Percentiles rank a stretch among this genome's conserved stretches.
These are phyloP conservation scores for Labeo calbasu DNA, from an alignment of 2,797 vertebrate species.

Conservation along the genomic window DNA sequence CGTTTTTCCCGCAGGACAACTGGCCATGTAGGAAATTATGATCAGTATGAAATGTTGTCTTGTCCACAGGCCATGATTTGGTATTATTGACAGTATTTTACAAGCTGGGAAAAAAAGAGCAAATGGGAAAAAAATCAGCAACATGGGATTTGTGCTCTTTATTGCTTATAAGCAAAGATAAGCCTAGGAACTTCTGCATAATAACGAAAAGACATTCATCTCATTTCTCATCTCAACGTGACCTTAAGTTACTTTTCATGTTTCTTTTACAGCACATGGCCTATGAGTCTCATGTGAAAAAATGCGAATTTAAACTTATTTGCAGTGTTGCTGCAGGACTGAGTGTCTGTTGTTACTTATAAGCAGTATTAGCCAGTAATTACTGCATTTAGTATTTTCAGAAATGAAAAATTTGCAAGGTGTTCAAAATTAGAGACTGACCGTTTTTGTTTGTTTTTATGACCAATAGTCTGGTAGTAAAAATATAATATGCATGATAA, in stretches of 20 bases:
- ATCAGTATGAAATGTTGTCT: slow-evolving; percentile 65
- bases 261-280: slow-evolving; percentile 3
- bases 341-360: neutral
- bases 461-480: neutral
- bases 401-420: neutral
- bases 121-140: slow-evolving; percentile 7
- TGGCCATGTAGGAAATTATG: slow-evolving; percentile 66
- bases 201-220: slow-evolving; percentile 31
- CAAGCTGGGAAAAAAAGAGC: slow-evolving; percentile 12
- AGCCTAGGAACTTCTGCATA: slow-evolving; percentile 38
- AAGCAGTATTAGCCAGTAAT: neutral
- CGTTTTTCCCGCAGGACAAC: slow-evolving; percentile 58
- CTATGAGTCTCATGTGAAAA: neutral
- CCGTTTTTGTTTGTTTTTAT: neutral
- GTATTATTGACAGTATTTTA: slow-evolving; percentile 56
- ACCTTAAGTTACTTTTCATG: slow-evolving; percentile 28
- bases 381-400: neutral
- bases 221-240: slow-evolving; percentile 22
- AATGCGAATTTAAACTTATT: neutral
- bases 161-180: slow-evolving; percentile 46
- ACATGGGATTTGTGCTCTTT: slow-evolving; percentile 49
- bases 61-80: slow-evolving; percentile 61
- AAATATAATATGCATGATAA: neutral
- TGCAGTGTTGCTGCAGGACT: neutral
- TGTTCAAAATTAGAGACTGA: neutral